Evolutionary conservation across 2,113 vertebrate genomes (phyloP).

Genomic region (Cervus canadensis): DNA sequence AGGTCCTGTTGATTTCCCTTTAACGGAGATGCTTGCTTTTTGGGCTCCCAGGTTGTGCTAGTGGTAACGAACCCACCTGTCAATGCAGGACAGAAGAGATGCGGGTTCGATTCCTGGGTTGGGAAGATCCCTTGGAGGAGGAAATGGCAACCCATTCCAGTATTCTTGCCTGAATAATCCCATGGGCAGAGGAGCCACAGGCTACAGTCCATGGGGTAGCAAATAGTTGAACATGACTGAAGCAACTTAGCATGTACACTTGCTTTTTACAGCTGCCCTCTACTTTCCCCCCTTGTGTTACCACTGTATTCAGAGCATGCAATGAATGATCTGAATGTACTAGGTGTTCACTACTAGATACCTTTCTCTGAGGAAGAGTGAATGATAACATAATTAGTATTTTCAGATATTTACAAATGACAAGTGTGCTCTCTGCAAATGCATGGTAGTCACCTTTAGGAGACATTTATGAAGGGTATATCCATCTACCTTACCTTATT

Average conservation of each 20-base stretch:
- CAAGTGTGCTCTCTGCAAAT: background rate
- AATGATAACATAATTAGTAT: background rate
- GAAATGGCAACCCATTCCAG: background rate
- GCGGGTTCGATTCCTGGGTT: accelerated
- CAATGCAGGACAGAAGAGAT: background rate
- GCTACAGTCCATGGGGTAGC: background rate
- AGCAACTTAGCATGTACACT: background rate
- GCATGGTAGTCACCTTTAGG: no score
- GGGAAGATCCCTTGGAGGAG: background rate
- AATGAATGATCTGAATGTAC: background rate
- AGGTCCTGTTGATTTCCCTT: background rate
- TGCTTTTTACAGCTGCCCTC: background rate
- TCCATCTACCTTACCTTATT: background rate
- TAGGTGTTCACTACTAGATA: background rate
- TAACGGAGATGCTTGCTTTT: background rate
- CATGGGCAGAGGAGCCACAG: background rate
- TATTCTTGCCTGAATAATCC: background rate
- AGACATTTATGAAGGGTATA: background rate
- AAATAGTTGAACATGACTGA: background rate
- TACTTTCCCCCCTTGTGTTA: background rate
- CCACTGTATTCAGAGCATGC: background rate
- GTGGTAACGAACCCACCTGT: background rate
- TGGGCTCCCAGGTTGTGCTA: background rate
- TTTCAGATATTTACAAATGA: background rate
- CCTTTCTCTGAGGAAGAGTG: background rate